phyloP scores from a whole-genome alignment of 2,113 vertebrate genomes.

The Tiliqua scincoides region DNA sequence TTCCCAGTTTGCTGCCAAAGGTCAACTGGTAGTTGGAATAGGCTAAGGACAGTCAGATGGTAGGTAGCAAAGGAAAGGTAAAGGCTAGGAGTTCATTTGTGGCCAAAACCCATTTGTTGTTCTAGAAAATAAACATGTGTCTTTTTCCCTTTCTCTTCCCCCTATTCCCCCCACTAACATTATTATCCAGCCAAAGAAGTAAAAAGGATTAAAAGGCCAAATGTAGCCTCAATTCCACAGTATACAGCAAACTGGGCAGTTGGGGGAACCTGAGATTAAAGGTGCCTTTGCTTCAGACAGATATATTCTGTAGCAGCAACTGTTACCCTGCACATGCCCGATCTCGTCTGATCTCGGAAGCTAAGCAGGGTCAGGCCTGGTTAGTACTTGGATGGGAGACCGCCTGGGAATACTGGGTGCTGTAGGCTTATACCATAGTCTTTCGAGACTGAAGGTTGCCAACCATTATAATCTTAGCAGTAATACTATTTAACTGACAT shows the following conservation, averaged over 20 bases:
- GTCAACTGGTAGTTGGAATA: neutral
- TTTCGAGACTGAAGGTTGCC: too few relatives aligned
- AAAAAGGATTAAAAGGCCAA: constrained; percentile 54
- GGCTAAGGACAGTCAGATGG: neutral
- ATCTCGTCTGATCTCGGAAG: too few relatives aligned
- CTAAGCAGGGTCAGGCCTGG: too few relatives aligned
- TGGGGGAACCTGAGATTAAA: constrained; percentile 45
- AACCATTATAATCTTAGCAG: too few relatives aligned
- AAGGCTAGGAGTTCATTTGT: neutral
- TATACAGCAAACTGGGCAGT: constrained; percentile 42
- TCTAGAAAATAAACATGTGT: neutral
- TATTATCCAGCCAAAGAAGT: constrained; percentile 5
- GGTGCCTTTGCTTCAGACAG: constrained; percentile 14
- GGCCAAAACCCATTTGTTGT: neutral
- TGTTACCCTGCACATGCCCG: too few relatives aligned
- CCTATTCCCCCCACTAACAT: constrained; percentile 22
- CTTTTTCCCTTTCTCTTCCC: neutral
- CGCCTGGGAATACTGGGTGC: too few relatives aligned
- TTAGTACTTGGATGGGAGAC: too few relatives aligned
- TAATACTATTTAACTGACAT: too few relatives aligned
- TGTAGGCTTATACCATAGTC: too few relatives aligned
- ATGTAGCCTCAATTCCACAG: constrained; percentile 51
- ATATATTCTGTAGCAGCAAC: too few relatives aligned
- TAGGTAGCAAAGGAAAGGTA: neutral
- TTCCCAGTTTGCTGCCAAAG: neutral